These are phyloP conservation scores for Mythimna ferrago DNA, from an alignment of 2,888 invertebrate species.

Conservation along the genomic window DNA sequence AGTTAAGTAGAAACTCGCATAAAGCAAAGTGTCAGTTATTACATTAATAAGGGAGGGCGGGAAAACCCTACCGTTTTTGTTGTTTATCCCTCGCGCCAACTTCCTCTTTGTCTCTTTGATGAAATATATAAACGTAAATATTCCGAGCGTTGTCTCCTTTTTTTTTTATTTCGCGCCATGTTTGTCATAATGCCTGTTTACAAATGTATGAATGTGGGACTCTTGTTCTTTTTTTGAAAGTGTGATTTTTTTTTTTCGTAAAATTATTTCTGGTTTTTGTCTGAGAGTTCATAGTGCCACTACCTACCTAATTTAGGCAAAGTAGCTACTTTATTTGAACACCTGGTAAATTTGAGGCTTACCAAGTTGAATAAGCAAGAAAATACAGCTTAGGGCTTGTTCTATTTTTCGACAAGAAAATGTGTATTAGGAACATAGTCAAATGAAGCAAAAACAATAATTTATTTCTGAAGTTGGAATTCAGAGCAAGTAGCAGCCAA, in stretches of 20 bases:
- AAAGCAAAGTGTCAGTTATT: slow-evolving; percentile 90
- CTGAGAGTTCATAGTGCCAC: slow-evolving; percentile 2
- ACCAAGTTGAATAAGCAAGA: background rate
- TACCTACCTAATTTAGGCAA: slow-evolving; percentile 19
- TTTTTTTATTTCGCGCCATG: slow-evolving; percentile 73
- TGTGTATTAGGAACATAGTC: background rate
- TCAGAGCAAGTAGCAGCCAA: slow-evolving; percentile 32
- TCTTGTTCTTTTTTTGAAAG: slow-evolving; percentile 58
- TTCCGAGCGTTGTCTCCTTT: slow-evolving; percentile 68
- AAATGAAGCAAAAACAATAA: slow-evolving; percentile 39
- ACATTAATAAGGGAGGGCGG: slow-evolving; percentile 87
- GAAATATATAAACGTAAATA: slow-evolving; percentile 72
- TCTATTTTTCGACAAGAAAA: slow-evolving; percentile 20
- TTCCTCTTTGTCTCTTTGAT: slow-evolving; percentile 77
- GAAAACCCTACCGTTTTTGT: slow-evolving; percentile 86
- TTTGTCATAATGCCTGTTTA: slow-evolving; percentile 70
- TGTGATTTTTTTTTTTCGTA: slow-evolving; percentile 37
- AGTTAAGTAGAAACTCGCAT: slow-evolving; percentile 85
- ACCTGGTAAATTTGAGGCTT: slow-evolving; percentile 6
- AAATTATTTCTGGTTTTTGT: slow-evolving; percentile 30
- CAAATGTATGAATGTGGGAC: slow-evolving; percentile 70
- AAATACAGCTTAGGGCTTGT: background rate
- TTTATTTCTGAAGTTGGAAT: slow-evolving; percentile 46
- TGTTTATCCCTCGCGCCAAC: slow-evolving; percentile 81
- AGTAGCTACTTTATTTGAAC: slow-evolving; percentile 1